Evolutionary conservation across 2,888 invertebrate genomes (phyloP).

Genomic region (Caenorhabditis sp.): DNA sequence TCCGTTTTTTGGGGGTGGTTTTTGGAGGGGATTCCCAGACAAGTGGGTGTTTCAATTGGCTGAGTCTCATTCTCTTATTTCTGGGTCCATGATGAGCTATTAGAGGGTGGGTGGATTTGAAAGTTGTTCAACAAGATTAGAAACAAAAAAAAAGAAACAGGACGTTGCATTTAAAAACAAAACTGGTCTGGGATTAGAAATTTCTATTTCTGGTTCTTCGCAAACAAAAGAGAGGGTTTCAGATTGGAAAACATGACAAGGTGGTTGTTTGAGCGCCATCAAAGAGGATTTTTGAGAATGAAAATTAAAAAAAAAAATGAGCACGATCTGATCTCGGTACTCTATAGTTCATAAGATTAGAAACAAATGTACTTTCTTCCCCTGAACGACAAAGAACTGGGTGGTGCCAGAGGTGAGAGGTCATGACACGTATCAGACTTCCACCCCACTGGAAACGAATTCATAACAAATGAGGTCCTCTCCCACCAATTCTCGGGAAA

Average conservation of each 20-base stretch:
- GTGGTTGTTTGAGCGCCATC: neutral
- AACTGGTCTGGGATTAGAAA: too few relatives aligned
- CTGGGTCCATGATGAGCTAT: too few relatives aligned
- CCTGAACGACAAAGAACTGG: slow-evolving; percentile 8
- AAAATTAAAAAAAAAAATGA: too few relatives aligned
- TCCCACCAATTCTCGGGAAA: slow-evolving; percentile 17
- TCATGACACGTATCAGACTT: slow-evolving; percentile 6
- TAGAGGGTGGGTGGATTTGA: too few relatives aligned
- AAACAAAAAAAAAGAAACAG: too few relatives aligned
- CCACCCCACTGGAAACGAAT: slow-evolving; percentile 48
- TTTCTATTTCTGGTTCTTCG: too few relatives aligned
- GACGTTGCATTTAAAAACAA: too few relatives aligned
- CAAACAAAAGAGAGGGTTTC: too few relatives aligned
- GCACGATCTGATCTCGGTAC: slow-evolving; percentile 20
- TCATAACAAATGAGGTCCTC: slow-evolving; percentile 58
- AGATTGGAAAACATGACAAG: too few relatives aligned
- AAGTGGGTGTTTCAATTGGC: slow-evolving; percentile 1
- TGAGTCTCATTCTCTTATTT: neutral
- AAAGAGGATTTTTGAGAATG: neutral
- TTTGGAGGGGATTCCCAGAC: neutral
- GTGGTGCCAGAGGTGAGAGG: slow-evolving; percentile 12
- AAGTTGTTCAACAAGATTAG: too few relatives aligned
- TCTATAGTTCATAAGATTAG: neutral
- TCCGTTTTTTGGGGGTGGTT: neutral
- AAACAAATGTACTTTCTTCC: slow-evolving; percentile 9